Percentiles rank a stretch among this genome's conserved stretches.
Evolutionary conservation across 92 coral and sea anemone species (phyloP).

Genomic region (Zoanthus sociatus): DNA sequence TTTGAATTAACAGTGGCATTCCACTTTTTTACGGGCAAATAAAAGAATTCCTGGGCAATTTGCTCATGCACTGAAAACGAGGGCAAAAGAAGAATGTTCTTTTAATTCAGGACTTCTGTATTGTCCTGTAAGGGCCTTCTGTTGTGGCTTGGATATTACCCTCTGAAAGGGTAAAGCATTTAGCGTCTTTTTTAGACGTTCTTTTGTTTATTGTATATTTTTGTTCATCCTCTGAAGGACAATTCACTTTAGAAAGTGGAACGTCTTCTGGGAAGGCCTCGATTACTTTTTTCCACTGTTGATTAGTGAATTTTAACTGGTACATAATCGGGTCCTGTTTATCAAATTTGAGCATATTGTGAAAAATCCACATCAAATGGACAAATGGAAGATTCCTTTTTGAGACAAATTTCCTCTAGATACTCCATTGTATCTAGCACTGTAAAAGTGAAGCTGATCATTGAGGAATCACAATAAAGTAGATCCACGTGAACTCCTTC

Average conservation of each 20-base stretch:
- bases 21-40: background rate
- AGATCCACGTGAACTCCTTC: constrained; percentile 57
- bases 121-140: constrained; percentile 27
- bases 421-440: constrained; percentile 61
- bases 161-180: constrained; percentile 41
- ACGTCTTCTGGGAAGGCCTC: constrained; percentile 49
- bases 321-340: constrained; percentile 18
- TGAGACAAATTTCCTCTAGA: constrained; percentile 39
- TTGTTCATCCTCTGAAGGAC: background rate
- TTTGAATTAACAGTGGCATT: background rate
- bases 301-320: constrained; percentile 24
- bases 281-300: constrained; percentile 46
- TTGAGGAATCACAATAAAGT: constrained; percentile 36
- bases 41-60: constrained; percentile 1
- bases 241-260: background rate
- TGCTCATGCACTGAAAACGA: background rate
- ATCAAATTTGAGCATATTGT: constrained; percentile 41
- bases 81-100: too few species aligned
- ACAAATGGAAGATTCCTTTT: constrained; percentile 43
- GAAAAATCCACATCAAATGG: constrained; percentile 53
- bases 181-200: constrained; percentile 25
- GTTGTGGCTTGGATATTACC: background rate
- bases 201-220: too few species aligned
- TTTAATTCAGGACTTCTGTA: too few species aligned
- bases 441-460: constrained; percentile 47